Base-by-base conservation (phyloP, 2,888 invertebrate genomes). In the Brenthis ino region DNA sequence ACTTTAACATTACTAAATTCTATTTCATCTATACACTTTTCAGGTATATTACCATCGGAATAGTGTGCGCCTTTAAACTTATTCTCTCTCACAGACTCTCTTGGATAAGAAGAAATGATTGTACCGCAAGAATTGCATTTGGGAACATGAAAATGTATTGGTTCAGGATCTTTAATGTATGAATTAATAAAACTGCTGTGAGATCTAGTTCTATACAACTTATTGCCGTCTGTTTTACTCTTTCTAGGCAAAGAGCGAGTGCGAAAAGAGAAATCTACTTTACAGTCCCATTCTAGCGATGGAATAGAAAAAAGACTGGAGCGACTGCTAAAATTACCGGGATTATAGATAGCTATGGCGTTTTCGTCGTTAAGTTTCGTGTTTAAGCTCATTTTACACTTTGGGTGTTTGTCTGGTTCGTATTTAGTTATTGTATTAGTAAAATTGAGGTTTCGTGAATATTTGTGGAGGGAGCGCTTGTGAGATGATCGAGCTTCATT, bases 101-200 rank as follows among this genome's bases (percentile, higher is more conserved):
- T 84, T 0, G 81, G 77, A 72, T 86, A 88, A 0, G 85, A 82
- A 11, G 77, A 74, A 50, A 78, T 85, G 0, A 79, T 76, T 6
- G 84, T 77, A 1, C 88, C 86, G 48, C 88, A 90, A 6, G 87
- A 87, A 0, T 77, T 76, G 68, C 86, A 89, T 64, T 81, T 85
- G 0, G 93, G 93, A 1, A 93, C n/a, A 72, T 93, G 93, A 73
- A 84, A 93, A 71, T 93, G 93, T 0, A 53, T 71, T 0, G 93
- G 93, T 51, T 86, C 84, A 0, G 93, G 92, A 67, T 93, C 83
- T 75, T 82, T 87, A 0, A 89, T 77, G 61, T 80, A 86, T 0
- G 87, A 79, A 75, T 92, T 92, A 0, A 92, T 77, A 66, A 92
- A 93, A 4, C 93, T 90, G 24, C 90, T 81, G 60, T 91, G 88